These are phyloP conservation scores for Panopea generosa DNA, from an alignment of 2,888 invertebrate species.

Conservation along the genomic window DNA sequence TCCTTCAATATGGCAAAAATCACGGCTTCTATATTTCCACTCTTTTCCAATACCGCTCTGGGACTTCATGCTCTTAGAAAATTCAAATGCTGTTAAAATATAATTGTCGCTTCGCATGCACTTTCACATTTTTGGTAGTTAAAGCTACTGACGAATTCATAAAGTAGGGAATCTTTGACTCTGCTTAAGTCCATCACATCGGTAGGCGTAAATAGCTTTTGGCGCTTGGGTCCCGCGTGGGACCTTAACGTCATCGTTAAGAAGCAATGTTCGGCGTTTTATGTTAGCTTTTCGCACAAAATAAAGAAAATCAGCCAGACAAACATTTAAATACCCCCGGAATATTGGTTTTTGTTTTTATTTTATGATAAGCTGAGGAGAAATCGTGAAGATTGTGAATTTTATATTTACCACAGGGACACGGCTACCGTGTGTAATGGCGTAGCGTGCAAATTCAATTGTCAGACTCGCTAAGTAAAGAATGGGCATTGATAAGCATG, in stretches of 20 bases:
- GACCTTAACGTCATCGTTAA: constrained; percentile 35
- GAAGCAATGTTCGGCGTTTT: constrained; percentile 53
- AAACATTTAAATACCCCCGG: constrained; percentile 43
- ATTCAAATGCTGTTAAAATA: constrained; percentile 50
- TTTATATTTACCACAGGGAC: constrained; percentile 45
- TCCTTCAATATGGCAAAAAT: constrained; percentile 52
- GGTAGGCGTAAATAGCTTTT: constrained; percentile 62
- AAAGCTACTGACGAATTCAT: constrained; percentile 58
- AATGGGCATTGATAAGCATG: too few relatives aligned
- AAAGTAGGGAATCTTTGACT: constrained; percentile 51
- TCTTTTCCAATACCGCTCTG: constrained; percentile 29
- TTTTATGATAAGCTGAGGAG: constrained; percentile 49
- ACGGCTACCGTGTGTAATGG: constrained; percentile 4
- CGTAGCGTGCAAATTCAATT: constrained; percentile 30
- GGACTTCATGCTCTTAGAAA: constrained; percentile 38
- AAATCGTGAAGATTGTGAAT: constrained; percentile 45
- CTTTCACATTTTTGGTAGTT: constrained; percentile 49
- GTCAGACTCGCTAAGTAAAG: too few relatives aligned
- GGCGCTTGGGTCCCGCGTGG: constrained; percentile 43
- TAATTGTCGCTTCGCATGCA: constrained; percentile 61
- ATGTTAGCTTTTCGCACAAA: constrained; percentile 68
- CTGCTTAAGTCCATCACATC: constrained; percentile 53
- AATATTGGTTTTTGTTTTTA: constrained; percentile 56
- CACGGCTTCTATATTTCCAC: constrained; percentile 55
- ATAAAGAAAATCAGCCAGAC: constrained; percentile 64